Evolutionary conservation across 1,140 invertebrate genomes (phyloP).

Genomic region (Steinernema feltiae): DNA sequence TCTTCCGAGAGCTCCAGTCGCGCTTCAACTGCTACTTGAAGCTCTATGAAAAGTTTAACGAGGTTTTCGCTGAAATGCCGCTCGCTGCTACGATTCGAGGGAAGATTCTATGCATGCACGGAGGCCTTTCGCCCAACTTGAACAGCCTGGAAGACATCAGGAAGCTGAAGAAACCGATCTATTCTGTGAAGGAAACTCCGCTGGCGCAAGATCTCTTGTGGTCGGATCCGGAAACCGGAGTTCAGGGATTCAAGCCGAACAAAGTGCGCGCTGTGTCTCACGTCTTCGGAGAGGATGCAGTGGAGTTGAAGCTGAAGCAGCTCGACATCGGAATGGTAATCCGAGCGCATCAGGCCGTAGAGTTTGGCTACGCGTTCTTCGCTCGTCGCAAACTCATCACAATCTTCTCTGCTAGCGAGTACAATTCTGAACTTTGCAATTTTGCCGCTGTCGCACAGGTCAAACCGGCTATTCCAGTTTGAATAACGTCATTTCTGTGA

Average conservation of each 20-base stretch:
- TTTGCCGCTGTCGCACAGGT: background rate
- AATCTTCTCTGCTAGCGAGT: conserved; percentile 33
- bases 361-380: conserved; percentile 64
- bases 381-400: conserved; percentile 32
- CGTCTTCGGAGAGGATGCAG: conserved; percentile 39
- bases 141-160: conserved; percentile 59
- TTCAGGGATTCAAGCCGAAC: conserved; percentile 15
- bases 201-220: conserved; percentile 2
- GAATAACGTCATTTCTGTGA: background rate
- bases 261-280: conserved; percentile 32
- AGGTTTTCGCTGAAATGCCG: conserved; percentile 56
- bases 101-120: conserved; percentile 64
- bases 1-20: conserved; percentile 65
- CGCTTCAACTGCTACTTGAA: conserved; percentile 60
- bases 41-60: conserved; percentile 63
- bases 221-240: conserved; percentile 16
- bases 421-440: background rate
- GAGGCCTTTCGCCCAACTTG: conserved; percentile 67
- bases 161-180: background rate
- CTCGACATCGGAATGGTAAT: conserved; percentile 34
- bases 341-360: conserved; percentile 60
- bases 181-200: background rate
- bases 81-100: conserved; percentile 76
- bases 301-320: conserved; percentile 20
- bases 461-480: background rate